Evolutionary conservation across 2,113 vertebrate species (phyloP).

Genomic region (Brachirus orientalis): DNA sequence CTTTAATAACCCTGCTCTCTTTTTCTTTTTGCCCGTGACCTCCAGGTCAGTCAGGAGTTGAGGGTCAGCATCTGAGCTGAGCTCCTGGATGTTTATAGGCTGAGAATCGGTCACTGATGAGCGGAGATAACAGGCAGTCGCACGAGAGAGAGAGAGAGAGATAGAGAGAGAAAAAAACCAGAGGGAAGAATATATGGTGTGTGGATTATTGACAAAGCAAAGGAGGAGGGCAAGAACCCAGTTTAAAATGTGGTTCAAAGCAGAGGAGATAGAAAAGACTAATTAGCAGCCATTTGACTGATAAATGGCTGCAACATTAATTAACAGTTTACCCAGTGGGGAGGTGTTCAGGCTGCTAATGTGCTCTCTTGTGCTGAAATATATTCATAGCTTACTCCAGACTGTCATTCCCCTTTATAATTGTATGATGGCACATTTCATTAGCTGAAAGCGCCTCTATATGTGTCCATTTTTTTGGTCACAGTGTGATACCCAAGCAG

Average conservation of each 20-base stretch:
- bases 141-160: constrained; percentile 24
- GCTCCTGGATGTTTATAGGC: constrained; percentile 64
- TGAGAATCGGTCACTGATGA: constrained; percentile 57
- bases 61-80: constrained; percentile 64
- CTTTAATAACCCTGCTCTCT: constrained; percentile 27
- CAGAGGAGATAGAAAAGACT: constrained; percentile 86
- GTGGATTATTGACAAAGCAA: constrained; percentile 59
- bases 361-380: constrained; percentile 18
- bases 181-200: constrained; percentile 9
- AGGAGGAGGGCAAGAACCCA: constrained; percentile 32
- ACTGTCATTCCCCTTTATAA: constrained; percentile 30
- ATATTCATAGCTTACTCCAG: constrained; percentile 22
- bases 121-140: constrained; percentile 50
- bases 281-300: constrained; percentile 85
- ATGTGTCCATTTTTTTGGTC: neutral
- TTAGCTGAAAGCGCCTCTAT: neutral
- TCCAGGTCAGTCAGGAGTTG: constrained; percentile 52
- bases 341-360: constrained; percentile 55
- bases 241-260: constrained; percentile 69
- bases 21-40: constrained; percentile 30
- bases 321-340: constrained; percentile 82
- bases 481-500: neutral
- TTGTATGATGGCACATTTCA: constrained; percentile 16
- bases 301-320: constrained; percentile 86
- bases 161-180: neutral